Conservation (phyloP, 2,797 vertebrate species). For the Pangasius sanitwongsei region DNA sequence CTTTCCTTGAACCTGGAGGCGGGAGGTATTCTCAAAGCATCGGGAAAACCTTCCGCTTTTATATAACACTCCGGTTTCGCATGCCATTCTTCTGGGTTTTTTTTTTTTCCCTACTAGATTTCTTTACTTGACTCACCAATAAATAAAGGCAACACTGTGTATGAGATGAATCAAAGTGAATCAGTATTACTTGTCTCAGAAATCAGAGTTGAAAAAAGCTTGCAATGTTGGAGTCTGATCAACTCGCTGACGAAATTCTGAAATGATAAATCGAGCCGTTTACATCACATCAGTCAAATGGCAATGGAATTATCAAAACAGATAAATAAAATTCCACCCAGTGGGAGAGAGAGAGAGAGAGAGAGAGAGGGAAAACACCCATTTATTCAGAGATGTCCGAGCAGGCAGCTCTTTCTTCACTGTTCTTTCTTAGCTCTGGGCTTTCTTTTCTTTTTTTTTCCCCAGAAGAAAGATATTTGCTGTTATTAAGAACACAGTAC, state of each 20-base stretch:
- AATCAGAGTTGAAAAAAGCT: background rate
- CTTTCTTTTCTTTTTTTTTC: conserved; percentile 10
- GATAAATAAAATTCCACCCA: conserved; percentile 18
- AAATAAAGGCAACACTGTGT: conserved; percentile 6
- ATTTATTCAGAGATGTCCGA: conserved; percentile 28
- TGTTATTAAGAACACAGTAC: conserved; percentile 21
- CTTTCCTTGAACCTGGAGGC: background rate
- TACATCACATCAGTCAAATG: background rate
- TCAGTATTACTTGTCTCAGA: background rate
- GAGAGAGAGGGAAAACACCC: background rate
- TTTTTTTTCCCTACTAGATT: background rate
- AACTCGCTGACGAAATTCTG: background rate
- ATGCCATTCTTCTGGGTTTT: background rate
- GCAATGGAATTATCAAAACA: conserved; percentile 28
- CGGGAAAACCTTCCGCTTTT: background rate
- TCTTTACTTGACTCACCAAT: background rate
- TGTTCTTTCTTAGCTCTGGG: conserved; percentile 21
- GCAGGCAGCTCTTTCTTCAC: conserved; percentile 17
- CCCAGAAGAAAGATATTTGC: conserved; percentile 18
- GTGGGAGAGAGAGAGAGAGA: background rate
- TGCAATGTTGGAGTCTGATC: background rate
- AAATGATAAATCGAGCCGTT: background rate
- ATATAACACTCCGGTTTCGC: background rate
- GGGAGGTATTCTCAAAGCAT: background rate
- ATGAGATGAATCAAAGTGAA: conserved; percentile 7